phyloP scores from a whole-genome alignment of 2,797 vertebrate species.

The Mormyrus proboscirostris region DNA sequence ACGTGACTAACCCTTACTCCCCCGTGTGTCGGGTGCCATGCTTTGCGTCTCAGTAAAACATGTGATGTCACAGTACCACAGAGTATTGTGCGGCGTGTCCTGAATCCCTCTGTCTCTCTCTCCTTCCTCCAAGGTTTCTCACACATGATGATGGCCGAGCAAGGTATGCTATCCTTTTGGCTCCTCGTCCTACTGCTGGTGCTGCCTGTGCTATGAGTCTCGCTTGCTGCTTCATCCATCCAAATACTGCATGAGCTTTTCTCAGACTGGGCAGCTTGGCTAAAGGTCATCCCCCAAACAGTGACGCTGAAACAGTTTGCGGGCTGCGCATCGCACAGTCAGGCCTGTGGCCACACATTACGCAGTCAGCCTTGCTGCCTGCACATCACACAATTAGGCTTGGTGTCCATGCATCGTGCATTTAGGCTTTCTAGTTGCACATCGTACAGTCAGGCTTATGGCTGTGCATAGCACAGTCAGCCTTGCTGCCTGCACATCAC shows the following conservation, averaged over 20 bases:
- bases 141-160: conserved; percentile 95
- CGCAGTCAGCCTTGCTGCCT: neutral
- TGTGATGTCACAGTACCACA: conserved; percentile 58
- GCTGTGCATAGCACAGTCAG: neutral
- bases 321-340: neutral
- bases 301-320: neutral
- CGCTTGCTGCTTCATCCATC: neutral
- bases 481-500: neutral
- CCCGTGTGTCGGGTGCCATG: conserved; percentile 52
- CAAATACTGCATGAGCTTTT: neutral
- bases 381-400: neutral
- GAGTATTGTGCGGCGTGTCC: conserved; percentile 42
- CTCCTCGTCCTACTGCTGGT: neutral
- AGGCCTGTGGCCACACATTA: neutral
- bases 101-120: conserved; percentile 12
- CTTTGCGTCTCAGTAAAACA: conserved; percentile 51
- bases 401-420: neutral
- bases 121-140: conserved; percentile 74
- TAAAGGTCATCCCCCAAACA: neutral
- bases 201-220: neutral
- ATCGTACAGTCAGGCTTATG: neutral
- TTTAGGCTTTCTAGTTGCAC: neutral
- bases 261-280: neutral
- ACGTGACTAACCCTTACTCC: conserved; percentile 38
- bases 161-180: conserved; percentile 71